Evolutionary conservation across 2,888 invertebrate genomes (phyloP).

Genomic region (Craniophora ligustri): DNA sequence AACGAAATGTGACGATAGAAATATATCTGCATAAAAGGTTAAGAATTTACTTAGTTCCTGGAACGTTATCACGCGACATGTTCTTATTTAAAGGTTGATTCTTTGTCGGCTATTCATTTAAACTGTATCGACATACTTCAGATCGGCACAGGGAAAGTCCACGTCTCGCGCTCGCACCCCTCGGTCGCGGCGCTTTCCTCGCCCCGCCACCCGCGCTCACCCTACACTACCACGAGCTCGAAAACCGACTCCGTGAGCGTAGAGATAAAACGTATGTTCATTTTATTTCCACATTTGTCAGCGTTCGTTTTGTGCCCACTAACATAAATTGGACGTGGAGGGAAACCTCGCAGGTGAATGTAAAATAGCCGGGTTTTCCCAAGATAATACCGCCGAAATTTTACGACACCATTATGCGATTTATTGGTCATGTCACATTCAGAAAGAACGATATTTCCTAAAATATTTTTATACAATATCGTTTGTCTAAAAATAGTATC

Average conservation of each 20-base stretch:
- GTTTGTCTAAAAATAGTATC: constrained; percentile 34
- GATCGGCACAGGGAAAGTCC: constrained; percentile 58
- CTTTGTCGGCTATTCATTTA: constrained; percentile 67
- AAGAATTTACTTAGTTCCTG: not conserved
- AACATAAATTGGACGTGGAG: constrained; percentile 88
- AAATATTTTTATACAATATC: constrained; percentile 74
- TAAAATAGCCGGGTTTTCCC: constrained; percentile 87
- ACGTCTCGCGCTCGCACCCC: constrained; percentile 50
- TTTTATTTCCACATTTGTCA: constrained; percentile 89
- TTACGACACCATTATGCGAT: constrained; percentile 87
- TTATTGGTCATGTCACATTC: constrained; percentile 86
- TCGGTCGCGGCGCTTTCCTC: constrained; percentile 36
- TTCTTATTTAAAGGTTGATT: constrained; percentile 48
- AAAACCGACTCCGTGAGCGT: constrained; percentile 81
- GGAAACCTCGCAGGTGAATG: constrained; percentile 88
- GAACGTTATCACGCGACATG: not conserved
- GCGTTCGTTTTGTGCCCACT: constrained; percentile 88
- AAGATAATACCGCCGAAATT: constrained; percentile 87
- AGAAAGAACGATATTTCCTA: constrained; percentile 77
- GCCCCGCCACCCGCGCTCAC: constrained; percentile 45
- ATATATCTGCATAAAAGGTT: too few species aligned
- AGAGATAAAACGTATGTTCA: constrained; percentile 88
- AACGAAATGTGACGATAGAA: too few species aligned
- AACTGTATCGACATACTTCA: constrained; percentile 66
- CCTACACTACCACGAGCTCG: constrained; percentile 63